phyloP scores from a whole-genome alignment of 1,140 invertebrate species.

The Heliconius eleuchia region DNA sequence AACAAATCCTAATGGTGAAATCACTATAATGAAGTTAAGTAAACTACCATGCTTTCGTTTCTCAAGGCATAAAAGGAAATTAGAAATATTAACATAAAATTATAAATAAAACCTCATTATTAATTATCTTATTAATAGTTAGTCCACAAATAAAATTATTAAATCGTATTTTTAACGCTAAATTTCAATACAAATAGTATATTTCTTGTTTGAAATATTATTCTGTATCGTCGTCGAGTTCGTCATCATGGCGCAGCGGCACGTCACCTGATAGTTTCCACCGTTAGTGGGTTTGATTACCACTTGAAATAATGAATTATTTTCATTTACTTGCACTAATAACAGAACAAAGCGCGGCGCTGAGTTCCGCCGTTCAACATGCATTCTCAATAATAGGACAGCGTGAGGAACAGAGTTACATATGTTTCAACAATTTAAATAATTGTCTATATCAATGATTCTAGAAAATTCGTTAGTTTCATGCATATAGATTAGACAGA shows the following conservation, averaged over 20 bases:
- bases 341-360: not conserved
- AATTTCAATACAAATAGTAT: too few species aligned
- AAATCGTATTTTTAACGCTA: too few species aligned
- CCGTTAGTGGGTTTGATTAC: not conserved
- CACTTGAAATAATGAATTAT: not conserved
- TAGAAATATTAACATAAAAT: not conserved
- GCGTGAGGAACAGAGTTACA: too few species aligned
- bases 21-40: not conserved
- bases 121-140: not conserved
- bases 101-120: not conserved
- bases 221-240: too few species aligned
- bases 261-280: too few species aligned
- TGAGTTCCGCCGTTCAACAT: not conserved
- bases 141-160: not conserved
- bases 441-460: not conserved
- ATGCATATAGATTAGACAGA: constrained; percentile 37
- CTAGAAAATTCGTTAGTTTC: not conserved
- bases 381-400: too few species aligned
- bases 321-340: not conserved
- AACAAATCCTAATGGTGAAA: not conserved
- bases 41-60: not conserved
- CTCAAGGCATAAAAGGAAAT: not conserved
- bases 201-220: too few species aligned
- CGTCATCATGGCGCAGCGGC: not conserved
- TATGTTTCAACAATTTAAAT: too few species aligned